These are phyloP conservation scores for Drosophila sechellia DNA, from an alignment of 1,140 invertebrate genomes.

Conservation along the genomic window DNA sequence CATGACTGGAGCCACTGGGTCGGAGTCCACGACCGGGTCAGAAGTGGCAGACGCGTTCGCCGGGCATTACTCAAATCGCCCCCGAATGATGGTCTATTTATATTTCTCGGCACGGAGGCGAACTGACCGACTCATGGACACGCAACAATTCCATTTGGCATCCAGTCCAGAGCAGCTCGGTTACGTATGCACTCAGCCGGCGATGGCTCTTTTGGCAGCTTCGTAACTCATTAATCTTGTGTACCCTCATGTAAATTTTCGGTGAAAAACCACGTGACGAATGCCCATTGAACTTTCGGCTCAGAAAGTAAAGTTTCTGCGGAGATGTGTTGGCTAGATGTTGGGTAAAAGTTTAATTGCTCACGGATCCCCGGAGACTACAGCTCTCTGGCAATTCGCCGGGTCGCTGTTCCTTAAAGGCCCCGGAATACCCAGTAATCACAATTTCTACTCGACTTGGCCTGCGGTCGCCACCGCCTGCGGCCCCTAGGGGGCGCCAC, in stretches of 20 bases:
- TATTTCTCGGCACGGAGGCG: slow-evolving; percentile 37
- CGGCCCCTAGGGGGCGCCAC: slow-evolving; percentile 23
- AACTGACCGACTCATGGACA: slow-evolving; percentile 14
- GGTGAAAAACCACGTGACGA: slow-evolving; percentile 23
- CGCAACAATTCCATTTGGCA: slow-evolving; percentile 35
- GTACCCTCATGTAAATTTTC: slow-evolving; percentile 21
- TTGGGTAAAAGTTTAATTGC: slow-evolving; percentile 28
- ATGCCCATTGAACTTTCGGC: slow-evolving; percentile 10
- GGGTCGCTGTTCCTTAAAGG: slow-evolving; percentile 7
- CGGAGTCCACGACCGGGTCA: not conserved
- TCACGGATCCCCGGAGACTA: slow-evolving; percentile 3
- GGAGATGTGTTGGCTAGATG: not conserved
- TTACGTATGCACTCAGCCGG: not conserved
- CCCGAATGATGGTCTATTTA: slow-evolving; percentile 20
- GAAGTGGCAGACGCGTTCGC: slow-evolving; percentile 19
- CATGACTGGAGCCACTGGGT: no score
- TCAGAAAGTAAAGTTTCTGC: not conserved
- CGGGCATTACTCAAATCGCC: slow-evolving; percentile 46
- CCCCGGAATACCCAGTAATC: slow-evolving; percentile 23
- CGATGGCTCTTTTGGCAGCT: slow-evolving; percentile 1
- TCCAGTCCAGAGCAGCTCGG: slow-evolving; percentile 4
- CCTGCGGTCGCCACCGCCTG: slow-evolving; percentile 21
- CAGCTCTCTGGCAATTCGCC: not conserved
- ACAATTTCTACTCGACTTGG: slow-evolving; percentile 49
- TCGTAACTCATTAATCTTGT: slow-evolving; percentile 37